Percentiles rank a stretch among this genome's conserved stretches.
phyloP scores from a whole-genome alignment of 2,113 vertebrate genomes.

The Xiphias gladius region DNA sequence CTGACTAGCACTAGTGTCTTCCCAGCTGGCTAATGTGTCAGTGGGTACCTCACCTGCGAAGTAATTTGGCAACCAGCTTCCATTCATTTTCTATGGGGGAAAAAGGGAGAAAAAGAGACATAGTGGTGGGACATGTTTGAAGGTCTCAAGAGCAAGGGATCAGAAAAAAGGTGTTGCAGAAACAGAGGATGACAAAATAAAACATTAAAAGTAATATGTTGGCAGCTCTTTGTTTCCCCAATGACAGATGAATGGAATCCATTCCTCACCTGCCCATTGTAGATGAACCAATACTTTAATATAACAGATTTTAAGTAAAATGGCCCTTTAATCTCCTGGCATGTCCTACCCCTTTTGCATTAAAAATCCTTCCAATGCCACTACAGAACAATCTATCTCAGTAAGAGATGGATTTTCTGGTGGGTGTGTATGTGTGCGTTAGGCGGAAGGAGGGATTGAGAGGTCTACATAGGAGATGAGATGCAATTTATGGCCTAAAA shows the following conservation, averaged over 20 bases:
- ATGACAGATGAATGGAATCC: constrained; percentile 9
- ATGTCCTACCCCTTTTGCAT: background rate
- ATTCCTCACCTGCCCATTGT: constrained; percentile 14
- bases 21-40: too few species aligned
- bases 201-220: constrained; percentile 27
- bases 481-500: constrained; percentile 56
- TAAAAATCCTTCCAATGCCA: constrained; percentile 15
- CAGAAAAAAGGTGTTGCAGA: background rate
- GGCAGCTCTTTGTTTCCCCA: background rate
- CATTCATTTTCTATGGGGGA: too few species aligned
- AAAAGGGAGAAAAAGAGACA: background rate
- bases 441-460: constrained; percentile 1
- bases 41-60: too few species aligned
- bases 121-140: background rate
- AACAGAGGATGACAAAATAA: background rate
- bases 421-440: constrained; percentile 7
- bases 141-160: background rate
- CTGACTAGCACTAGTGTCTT: too few species aligned
- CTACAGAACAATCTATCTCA: constrained; percentile 41
- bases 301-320: constrained; percentile 29
- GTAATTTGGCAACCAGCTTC: too few species aligned
- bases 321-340: constrained; percentile 34
- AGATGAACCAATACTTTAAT: constrained; percentile 13
- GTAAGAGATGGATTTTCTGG: constrained; percentile 18
- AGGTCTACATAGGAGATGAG: background rate